phyloP scores from a whole-genome alignment of 2,113 vertebrate genomes.

The Sprattus sprattus region DNA sequence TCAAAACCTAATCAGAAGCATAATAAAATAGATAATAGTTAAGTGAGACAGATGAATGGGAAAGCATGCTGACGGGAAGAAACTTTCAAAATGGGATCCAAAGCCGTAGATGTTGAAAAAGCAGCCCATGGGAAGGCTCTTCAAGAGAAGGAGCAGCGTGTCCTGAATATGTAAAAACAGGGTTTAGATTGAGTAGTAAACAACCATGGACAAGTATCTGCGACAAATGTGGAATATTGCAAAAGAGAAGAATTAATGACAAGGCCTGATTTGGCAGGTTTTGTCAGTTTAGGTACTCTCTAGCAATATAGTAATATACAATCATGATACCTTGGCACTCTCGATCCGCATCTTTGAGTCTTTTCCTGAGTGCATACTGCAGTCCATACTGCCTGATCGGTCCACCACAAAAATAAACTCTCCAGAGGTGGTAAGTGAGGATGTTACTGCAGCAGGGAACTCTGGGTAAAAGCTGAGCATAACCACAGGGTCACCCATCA shows the following conservation, averaged over 20 bases:
- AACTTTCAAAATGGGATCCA: slow-evolving; percentile 69
- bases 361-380: background rate
- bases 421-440: slow-evolving; percentile 55
- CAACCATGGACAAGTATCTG: background rate
- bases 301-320: background rate
- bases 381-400: slow-evolving; percentile 76
- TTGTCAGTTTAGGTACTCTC: background rate
- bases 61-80: slow-evolving; percentile 67
- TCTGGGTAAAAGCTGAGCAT: slow-evolving; percentile 82
- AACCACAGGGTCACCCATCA: slow-evolving; percentile 74
- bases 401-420: slow-evolving; percentile 85
- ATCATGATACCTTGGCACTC: slow-evolving; percentile 70
- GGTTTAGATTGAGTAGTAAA: background rate
- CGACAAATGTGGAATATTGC: background rate
- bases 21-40: background rate
- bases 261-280: background rate
- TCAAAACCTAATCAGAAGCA: background rate
- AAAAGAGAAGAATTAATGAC: background rate
- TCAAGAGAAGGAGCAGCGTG: slow-evolving; percentile 75
- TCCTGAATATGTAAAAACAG: slow-evolving; percentile 60
- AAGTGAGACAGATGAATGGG: background rate
- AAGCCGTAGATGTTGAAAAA: slow-evolving; percentile 85
- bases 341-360: slow-evolving; percentile 58
- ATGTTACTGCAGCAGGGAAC: slow-evolving; percentile 64
- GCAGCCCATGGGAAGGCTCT: slow-evolving; percentile 83